Evolutionary conservation across 2,888 invertebrate species (phyloP).

Genomic region (Pediacus dermestoides): DNA sequence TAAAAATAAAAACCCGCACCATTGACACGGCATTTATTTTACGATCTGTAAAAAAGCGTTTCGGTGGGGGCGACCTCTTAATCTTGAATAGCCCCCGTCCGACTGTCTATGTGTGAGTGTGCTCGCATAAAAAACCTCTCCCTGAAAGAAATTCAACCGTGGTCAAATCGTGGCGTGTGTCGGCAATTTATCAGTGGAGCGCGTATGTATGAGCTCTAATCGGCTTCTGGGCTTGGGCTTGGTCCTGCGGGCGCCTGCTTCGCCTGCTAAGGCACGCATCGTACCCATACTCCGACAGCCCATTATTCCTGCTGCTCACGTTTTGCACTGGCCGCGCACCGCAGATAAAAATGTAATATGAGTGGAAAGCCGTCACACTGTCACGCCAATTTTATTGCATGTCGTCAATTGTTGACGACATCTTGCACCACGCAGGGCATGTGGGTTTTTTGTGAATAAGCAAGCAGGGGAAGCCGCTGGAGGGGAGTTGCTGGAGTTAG

Average conservation of each 20-base stretch:
- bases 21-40: slow-evolving; percentile 22
- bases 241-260: slow-evolving; percentile 10
- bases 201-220: slow-evolving; percentile 1
- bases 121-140: slow-evolving; percentile 9
- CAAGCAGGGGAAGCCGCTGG: too few species aligned
- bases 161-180: slow-evolving; percentile 7
- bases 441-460: slow-evolving; percentile 9
- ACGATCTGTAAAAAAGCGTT: slow-evolving; percentile 24
- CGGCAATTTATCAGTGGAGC: slow-evolving; percentile 8
- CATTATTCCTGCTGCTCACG: slow-evolving; percentile 42
- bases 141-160: slow-evolving; percentile 4
- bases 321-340: slow-evolving; percentile 38
- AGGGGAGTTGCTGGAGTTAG: too few species aligned
- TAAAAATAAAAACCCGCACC: neutral
- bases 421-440: too few species aligned
- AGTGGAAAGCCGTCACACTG: slow-evolving; percentile 41
- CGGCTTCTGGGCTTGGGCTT: slow-evolving; percentile 11
- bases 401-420: slow-evolving; percentile 27
- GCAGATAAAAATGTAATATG: slow-evolving; percentile 47
- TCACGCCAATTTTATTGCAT: slow-evolving; percentile 27
- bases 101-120: too few species aligned
- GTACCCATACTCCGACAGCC: slow-evolving; percentile 25
- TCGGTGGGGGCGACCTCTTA: slow-evolving; percentile 22
- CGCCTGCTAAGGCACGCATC: slow-evolving; percentile 9
- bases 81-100: slow-evolving; percentile 15